phyloP scores from a whole-genome alignment of 2,888 invertebrate genomes.

The Meteorus cinctellus region DNA sequence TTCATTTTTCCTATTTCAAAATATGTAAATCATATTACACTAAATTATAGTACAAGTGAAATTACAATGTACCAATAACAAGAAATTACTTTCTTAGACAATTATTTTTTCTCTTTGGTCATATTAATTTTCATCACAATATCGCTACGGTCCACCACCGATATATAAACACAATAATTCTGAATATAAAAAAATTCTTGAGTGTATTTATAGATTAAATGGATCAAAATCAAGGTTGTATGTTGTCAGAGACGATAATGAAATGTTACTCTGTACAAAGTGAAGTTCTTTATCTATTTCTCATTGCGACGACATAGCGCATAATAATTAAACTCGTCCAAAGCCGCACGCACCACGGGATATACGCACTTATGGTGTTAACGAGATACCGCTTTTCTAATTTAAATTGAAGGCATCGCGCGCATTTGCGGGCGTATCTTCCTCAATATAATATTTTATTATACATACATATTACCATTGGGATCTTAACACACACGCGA shows the following conservation, averaged over 20 bases:
- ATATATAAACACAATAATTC: too few species aligned
- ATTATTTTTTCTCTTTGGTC: too few species aligned
- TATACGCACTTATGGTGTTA: slow-evolving; percentile 31
- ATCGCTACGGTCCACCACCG: too few species aligned
- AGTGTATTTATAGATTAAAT: too few species aligned
- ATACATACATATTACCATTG: not conserved
- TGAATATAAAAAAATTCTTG: too few species aligned
- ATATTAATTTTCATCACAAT: too few species aligned
- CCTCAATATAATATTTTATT: slow-evolving; percentile 6
- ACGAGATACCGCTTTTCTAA: slow-evolving; percentile 56
- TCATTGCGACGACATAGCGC: slow-evolving; percentile 3
- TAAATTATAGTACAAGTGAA: too few species aligned
- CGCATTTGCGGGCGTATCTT: slow-evolving; percentile 36
- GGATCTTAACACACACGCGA: slow-evolving; percentile 25
- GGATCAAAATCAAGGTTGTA: slow-evolving; percentile 13
- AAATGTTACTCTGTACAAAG: not conserved
- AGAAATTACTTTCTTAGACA: too few species aligned
- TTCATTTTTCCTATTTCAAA: too few species aligned
- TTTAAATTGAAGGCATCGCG: slow-evolving; percentile 41
- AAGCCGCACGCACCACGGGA: slow-evolving; percentile 11
- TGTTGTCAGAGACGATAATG: not conserved
- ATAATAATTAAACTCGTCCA: slow-evolving; percentile 33
- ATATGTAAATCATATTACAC: too few species aligned
- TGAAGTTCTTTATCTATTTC: slow-evolving; percentile 13
- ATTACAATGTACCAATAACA: too few species aligned